Base-by-base conservation (phyloP, 2,797 vertebrate species). In the Cynodonichthys magdalenae region DNA sequence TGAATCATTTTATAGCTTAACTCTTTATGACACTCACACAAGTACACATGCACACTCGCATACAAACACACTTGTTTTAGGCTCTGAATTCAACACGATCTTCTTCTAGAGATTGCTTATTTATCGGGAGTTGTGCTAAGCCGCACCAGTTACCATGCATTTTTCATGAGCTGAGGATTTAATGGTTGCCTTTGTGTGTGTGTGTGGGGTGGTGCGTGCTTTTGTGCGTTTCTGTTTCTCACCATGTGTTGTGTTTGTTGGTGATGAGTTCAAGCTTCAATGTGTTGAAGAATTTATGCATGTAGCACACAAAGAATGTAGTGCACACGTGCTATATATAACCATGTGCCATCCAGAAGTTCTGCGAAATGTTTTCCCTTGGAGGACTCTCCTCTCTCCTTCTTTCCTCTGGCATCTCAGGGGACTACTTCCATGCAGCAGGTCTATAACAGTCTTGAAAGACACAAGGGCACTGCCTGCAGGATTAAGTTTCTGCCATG, bases 131-230 rank as follows among this genome's bases (percentile, higher is more conserved):
- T 87, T 87, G 81, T 87, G 80, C 87, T 80, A 87, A 89, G 81
- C 89, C 59, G 73, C 77, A 69, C 79, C 69, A 82, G 85, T 89
- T 86, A 75, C 71, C 82, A 91, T 93, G 88, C 87, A 93, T 93
- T 90, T 92, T 92, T 93, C 84, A 92, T 92, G 83, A 89, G 85
- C 50, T 28, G 12, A 53, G 72, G 81, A 87, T 88, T 87, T 88
- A 83, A 84, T 82, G 79, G 73, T 67, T 79, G 75, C 52, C 17
- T 70, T 66, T 73, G 64, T 82, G 53, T 75, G 68, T 66, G 28
- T 61, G 63, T 60, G 63, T 45, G 45, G 11, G 36, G 36, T 39
- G 36, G 17, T 51, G 31, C 62, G 28, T 61, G 63, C 58, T 59
- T 45, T 46, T 54, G 60, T 49, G 62, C 53, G 36, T 48, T 6